Conservation (phyloP, 30 jellyfish, hydroid and myxozoan species). For the Catostylus mosaicus region DNA sequence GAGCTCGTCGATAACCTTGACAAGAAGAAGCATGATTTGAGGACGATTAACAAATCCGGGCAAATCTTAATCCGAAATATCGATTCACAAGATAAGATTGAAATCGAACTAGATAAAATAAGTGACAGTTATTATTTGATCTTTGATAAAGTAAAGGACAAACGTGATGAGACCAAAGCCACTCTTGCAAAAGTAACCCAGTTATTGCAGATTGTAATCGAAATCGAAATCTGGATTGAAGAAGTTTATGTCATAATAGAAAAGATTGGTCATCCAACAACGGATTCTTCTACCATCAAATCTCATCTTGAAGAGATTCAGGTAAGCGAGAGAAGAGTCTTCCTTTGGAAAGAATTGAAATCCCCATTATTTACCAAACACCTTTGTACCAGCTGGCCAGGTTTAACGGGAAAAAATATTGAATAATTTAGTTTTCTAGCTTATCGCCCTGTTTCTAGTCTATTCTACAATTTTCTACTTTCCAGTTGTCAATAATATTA, state of each 20-base stretch:
- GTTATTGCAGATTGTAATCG: constrained; percentile 62
- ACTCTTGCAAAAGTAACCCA: constrained; percentile 50
- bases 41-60: constrained; percentile 95
- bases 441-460: no score
- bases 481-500: no score
- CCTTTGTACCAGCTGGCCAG: no score
- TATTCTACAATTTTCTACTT: no score
- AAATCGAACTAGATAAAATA: constrained; percentile 81
- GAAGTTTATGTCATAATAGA: constrained; percentile 56
- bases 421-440: no score
- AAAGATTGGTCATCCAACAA: constrained; percentile 35
- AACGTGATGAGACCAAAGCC: constrained; percentile 65
- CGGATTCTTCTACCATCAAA: constrained; percentile 75
- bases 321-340: no score
- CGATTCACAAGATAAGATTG: constrained; percentile 80
- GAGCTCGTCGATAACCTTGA: constrained; percentile 75
- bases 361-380: no score
- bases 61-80: constrained; percentile 84
- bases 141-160: constrained; percentile 73
- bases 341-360: no score
- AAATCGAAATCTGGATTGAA: constrained; percentile 83
- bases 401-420: no score
- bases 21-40: constrained; percentile 87
- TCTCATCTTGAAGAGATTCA: constrained; percentile 74
- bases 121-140: constrained; percentile 82